phyloP scores from a whole-genome alignment of 2,113 vertebrate species.

The Talpa occidentalis region DNA sequence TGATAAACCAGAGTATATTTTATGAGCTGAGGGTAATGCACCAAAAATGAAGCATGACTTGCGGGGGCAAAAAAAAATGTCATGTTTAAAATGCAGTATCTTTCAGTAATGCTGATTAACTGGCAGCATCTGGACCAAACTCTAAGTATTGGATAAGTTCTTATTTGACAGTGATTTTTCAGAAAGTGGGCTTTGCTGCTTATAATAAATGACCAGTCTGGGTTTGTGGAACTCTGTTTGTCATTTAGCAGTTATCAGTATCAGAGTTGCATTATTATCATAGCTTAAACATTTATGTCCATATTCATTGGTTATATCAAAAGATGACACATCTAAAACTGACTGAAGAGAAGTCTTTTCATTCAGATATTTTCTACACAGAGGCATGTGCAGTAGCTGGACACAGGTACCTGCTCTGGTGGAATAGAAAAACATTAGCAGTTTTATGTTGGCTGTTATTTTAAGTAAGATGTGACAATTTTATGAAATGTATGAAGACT shows the following conservation, averaged over 20 bases:
- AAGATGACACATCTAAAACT: background rate
- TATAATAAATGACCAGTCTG: background rate
- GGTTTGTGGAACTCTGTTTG: background rate
- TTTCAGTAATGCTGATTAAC: background rate
- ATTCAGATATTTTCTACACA: background rate
- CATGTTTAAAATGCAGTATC: background rate
- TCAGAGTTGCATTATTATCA: background rate
- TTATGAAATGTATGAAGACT: background rate
- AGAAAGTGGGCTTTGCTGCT: background rate
- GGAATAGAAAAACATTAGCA: background rate
- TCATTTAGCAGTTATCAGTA: background rate
- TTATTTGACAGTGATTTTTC: background rate
- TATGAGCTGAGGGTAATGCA: background rate
- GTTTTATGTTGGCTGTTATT: background rate
- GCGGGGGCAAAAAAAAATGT: no score
- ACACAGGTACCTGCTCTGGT: rapidly evolving
- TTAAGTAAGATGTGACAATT: background rate
- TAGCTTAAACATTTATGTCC: background rate
- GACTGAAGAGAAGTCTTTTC: background rate
- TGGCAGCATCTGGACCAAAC: background rate
- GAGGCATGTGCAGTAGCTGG: background rate
- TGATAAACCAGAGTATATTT: background rate
- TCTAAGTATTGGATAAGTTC: background rate
- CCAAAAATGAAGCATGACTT: background rate
- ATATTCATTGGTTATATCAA: background rate